These are phyloP conservation scores for Micronisus gabar DNA, from an alignment of 2,113 vertebrate genomes.

Conservation along the genomic window DNA sequence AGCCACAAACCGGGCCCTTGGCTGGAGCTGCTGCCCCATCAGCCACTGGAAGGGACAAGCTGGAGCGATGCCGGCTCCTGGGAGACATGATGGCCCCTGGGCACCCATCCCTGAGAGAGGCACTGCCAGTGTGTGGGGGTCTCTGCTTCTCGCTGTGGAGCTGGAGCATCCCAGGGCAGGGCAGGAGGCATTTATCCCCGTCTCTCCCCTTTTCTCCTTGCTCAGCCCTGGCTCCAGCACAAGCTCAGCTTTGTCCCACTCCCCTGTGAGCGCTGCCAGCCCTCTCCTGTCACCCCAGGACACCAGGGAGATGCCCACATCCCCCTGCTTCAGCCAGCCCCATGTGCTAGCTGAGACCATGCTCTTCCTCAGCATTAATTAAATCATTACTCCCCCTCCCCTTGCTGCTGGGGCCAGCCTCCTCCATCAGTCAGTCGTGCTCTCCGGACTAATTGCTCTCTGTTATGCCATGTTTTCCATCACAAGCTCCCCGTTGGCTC, in stretches of 20 bases:
- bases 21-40: neutral
- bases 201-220: neutral
- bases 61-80: rapidly evolving
- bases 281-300: neutral
- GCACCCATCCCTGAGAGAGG: neutral
- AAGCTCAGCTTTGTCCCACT: neutral
- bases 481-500: neutral
- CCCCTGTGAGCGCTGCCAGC: neutral
- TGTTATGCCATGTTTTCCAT: neutral
- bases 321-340: neutral
- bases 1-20: neutral
- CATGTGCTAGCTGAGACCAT: rapidly evolving
- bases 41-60: neutral
- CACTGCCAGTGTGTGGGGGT: neutral
- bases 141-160: rapidly evolving
- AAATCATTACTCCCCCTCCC: neutral
- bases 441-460: neutral
- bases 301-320: neutral
- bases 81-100: neutral
- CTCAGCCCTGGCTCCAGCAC: neutral
- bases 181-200: neutral
- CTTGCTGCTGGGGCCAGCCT: neutral
- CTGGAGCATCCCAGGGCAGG: neutral
- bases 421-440: neutral
- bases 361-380: rapidly evolving